Conservation (phyloP, 2,888 invertebrate genomes). For the Eilema caniola region DNA sequence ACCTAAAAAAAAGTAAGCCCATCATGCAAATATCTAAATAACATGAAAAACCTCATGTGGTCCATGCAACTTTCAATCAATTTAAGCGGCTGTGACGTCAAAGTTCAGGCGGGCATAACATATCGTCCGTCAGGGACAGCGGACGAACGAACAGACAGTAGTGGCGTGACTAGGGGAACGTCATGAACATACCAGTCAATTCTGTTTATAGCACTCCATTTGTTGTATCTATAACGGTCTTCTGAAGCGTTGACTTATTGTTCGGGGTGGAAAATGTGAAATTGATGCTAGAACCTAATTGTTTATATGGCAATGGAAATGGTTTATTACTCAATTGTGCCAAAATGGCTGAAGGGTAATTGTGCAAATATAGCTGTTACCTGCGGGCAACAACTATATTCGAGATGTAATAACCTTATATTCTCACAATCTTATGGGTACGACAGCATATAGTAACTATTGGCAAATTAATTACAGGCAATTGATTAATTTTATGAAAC, state of each 20-base stretch:
- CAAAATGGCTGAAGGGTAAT: no score
- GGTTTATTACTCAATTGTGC: no score
- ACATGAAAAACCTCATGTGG: slow-evolving; percentile 38
- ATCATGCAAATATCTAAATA: slow-evolving; percentile 16
- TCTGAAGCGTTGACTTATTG: slow-evolving; percentile 18
- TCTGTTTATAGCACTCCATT: slow-evolving; percentile 54
- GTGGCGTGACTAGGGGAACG: slow-evolving; percentile 64
- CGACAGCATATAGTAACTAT: no score
- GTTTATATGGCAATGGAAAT: background rate
- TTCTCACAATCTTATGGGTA: no score
- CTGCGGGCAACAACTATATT: no score
- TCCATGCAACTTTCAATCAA: slow-evolving; percentile 61
- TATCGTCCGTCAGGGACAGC: slow-evolving; percentile 67
- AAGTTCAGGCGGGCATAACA: slow-evolving; percentile 69
- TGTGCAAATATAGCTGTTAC: no score
- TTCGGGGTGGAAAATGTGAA: background rate
- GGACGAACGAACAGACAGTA: slow-evolving; percentile 44
- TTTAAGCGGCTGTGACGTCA: slow-evolving; percentile 59
- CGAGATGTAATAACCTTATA: no score
- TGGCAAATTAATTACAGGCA: no score
- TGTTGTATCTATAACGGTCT: slow-evolving; percentile 36
- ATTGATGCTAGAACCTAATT: background rate
- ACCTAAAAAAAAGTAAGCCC: background rate
- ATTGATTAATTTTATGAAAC: no score
- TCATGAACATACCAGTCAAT: slow-evolving; percentile 59